These are phyloP conservation scores for Zosterops lateralis DNA, from an alignment of 2,113 vertebrate genomes.

Conservation along the genomic window DNA sequence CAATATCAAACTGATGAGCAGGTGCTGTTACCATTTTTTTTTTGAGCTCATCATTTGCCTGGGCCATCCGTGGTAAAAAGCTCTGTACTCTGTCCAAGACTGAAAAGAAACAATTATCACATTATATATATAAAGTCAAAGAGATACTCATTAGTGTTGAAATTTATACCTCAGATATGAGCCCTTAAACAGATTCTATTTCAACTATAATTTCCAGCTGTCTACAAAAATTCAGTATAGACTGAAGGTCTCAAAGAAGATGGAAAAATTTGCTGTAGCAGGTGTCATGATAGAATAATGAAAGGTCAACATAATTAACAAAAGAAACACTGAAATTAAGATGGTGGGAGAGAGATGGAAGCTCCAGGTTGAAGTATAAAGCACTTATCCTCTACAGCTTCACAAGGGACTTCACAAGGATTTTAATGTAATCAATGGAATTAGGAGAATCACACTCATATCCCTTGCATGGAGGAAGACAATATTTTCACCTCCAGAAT, in stretches of 20 bases:
- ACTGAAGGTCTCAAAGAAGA: neutral
- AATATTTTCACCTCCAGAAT: neutral
- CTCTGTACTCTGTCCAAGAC: conserved; percentile 86
- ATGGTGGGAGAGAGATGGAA: neutral
- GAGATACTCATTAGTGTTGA: neutral
- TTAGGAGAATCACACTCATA: neutral
- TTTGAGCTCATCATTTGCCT: conserved; percentile 85
- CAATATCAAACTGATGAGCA: conserved; percentile 83
- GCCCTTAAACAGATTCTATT: neutral
- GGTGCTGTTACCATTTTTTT: conserved; percentile 80
- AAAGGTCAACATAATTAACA: neutral
- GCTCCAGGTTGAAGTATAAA: neutral
- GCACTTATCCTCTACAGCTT: neutral
- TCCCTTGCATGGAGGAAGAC: neutral
- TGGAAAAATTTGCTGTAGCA: neutral
- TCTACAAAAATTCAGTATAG: neutral
- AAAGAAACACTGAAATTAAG: neutral
- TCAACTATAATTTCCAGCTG: neutral
- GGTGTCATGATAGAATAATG: neutral
- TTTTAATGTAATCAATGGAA: neutral
- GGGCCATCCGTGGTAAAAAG: conserved; percentile 89
- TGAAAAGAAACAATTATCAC: conserved; percentile 46
- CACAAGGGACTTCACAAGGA: neutral
- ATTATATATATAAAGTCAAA: neutral
- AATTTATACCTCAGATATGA: neutral